Conservation (phyloP, 2,888 invertebrate species). For the Pachydiplax longipennis region DNA sequence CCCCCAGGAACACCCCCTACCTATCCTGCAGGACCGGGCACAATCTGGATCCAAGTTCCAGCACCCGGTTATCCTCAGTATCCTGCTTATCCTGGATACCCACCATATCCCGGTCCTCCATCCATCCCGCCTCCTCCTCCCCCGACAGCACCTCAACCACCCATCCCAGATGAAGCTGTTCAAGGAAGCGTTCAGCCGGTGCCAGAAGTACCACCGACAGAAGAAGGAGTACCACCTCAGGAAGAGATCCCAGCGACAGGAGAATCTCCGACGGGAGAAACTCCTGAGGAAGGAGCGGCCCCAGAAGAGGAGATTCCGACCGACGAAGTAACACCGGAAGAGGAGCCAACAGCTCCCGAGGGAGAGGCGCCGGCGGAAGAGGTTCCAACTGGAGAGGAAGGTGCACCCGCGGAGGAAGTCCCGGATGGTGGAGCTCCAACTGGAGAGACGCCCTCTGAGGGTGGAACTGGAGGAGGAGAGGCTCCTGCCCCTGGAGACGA, state of each 20-base stretch:
- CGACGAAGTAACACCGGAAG: slow-evolving; percentile 44
- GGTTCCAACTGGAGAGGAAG: slow-evolving; percentile 31
- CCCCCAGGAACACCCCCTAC: neutral
- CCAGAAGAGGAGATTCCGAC: slow-evolving; percentile 34
- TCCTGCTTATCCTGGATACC: slow-evolving; percentile 23
- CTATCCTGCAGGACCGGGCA: slow-evolving; percentile 47
- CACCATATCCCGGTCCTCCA: slow-evolving; percentile 44
- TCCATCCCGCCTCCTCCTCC: neutral
- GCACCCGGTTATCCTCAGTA: slow-evolving; percentile 47
- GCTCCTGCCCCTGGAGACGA: neutral
- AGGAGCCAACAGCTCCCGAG: slow-evolving; percentile 41
- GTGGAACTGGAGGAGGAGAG: neutral
- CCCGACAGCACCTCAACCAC: neutral
- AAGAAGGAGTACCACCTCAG: neutral
- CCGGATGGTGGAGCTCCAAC: slow-evolving; percentile 25
- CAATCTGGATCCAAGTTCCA: slow-evolving; percentile 51
- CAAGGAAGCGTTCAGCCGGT: neutral
- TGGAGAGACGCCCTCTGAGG: neutral
- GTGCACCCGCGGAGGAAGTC: slow-evolving; percentile 47
- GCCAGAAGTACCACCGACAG: neutral
- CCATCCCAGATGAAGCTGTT: neutral
- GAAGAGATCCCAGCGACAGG: slow-evolving; percentile 1
- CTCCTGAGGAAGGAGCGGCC: slow-evolving; percentile 7
- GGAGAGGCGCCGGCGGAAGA: slow-evolving; percentile 21
- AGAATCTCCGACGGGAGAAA: neutral